phyloP scores from a whole-genome alignment of 2,888 invertebrate genomes.

The Horisme vitalbata region DNA sequence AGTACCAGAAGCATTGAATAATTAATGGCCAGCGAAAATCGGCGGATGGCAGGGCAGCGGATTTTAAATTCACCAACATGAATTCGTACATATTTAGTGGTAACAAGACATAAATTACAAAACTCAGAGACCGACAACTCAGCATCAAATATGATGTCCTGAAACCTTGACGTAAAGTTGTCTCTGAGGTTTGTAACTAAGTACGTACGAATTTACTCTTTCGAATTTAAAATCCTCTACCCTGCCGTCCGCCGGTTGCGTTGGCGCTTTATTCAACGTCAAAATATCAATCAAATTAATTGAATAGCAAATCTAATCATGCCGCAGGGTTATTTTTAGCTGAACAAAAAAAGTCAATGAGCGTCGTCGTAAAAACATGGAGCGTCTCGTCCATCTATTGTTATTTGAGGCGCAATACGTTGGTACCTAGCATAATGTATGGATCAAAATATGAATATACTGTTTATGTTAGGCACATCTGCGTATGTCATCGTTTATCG shows the following conservation, averaged over 20 bases:
- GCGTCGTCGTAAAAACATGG: slow-evolving; percentile 37
- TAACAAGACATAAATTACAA: too few species aligned
- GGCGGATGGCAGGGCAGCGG: too few species aligned
- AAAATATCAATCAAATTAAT: slow-evolving; percentile 39
- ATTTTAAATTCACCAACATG: too few species aligned
- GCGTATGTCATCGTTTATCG: slow-evolving; percentile 42
- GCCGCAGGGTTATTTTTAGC: slow-evolving; percentile 22
- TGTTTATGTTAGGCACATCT: slow-evolving; percentile 46
- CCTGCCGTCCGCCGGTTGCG: too few species aligned
- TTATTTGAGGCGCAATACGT: slow-evolving; percentile 18
- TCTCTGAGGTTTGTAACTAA: too few species aligned
- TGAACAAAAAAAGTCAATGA: slow-evolving; percentile 40
- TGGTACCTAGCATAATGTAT: slow-evolving; percentile 21
- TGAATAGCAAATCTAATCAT: slow-evolving; percentile 35
- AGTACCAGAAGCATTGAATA: slow-evolving; percentile 20
- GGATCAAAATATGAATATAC: slow-evolving; percentile 30
- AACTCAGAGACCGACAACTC: too few species aligned
- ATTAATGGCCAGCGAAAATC: too few species aligned
- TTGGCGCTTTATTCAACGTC: slow-evolving; percentile 31
- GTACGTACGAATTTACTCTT: too few species aligned
- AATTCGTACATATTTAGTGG: too few species aligned
- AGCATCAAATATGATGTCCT: too few species aligned
- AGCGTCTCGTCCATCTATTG: slow-evolving; percentile 14
- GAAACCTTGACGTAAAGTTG: too few species aligned
- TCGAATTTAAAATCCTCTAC: too few species aligned